Evolutionary conservation across 2,888 invertebrate species (phyloP).

Genomic region (Eucriotettix oculatus): DNA sequence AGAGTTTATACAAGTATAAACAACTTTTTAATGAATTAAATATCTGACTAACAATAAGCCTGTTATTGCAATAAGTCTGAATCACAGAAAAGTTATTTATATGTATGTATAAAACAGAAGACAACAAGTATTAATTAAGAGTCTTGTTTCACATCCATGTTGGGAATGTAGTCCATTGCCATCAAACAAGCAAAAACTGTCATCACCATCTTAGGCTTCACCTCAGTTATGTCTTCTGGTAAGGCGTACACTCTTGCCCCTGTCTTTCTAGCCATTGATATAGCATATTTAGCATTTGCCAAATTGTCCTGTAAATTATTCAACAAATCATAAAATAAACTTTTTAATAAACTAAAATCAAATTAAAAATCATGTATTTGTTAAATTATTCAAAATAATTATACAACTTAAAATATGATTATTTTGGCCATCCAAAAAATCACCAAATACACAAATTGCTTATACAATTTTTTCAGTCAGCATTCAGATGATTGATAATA

Average conservation of each 20-base stretch:
- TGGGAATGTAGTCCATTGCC: conserved; percentile 90
- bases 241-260: conserved; percentile 96
- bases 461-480: too few species aligned
- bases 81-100: too few species aligned
- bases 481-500: too few species aligned
- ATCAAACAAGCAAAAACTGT: conserved; percentile 98
- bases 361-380: background rate
- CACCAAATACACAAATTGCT: too few species aligned
- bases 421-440: too few species aligned
- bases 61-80: too few species aligned
- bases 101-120: too few species aligned
- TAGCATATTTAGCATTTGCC: conserved; percentile 98
- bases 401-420: too few species aligned
- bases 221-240: conserved; percentile 96
- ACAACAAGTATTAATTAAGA: background rate
- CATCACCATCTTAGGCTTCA: conserved; percentile 98
- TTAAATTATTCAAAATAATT: background rate
- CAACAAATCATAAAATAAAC: background rate
- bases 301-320: conserved; percentile 56
- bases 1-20: too few species aligned
- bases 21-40: too few species aligned
- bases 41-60: too few species aligned
- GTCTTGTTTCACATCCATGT: conserved; percentile 41
- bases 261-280: conserved; percentile 93
- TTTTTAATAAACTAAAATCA: background rate